Evolutionary conservation across 2,797 vertebrate species (phyloP).

Genomic region (Gallinago nigripennis): DNA sequence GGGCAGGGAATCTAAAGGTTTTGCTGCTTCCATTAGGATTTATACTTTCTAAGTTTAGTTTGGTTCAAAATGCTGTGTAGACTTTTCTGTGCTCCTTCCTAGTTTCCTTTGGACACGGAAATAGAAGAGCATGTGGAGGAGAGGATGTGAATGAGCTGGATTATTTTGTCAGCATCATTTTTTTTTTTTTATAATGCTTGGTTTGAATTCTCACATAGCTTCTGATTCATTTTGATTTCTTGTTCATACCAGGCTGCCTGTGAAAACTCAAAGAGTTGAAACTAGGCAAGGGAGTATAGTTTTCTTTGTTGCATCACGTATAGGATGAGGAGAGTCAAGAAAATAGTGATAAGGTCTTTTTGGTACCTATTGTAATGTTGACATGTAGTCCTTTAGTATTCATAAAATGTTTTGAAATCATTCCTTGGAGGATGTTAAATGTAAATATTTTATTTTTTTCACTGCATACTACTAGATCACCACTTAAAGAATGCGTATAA

Average conservation of each 20-base stretch:
- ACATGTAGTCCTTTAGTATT: neutral
- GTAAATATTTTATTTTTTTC: neutral
- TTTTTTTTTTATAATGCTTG: neutral
- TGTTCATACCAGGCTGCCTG: conserved; percentile 19
- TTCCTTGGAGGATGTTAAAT: neutral
- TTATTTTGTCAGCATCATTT: conserved; percentile 8
- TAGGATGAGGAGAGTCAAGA: neutral
- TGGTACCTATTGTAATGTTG: neutral
- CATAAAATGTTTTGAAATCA: neutral
- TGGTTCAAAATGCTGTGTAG: neutral
- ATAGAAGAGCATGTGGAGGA: neutral
- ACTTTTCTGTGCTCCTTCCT: neutral
- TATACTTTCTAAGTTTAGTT: neutral
- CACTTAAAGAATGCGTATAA: neutral
- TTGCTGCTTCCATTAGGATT: neutral
- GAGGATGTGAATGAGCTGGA: conserved; percentile 23
- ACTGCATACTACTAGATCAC: neutral
- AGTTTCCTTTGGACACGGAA: conserved; percentile 5
- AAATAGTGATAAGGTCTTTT: neutral
- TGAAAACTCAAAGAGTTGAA: conserved; percentile 24
- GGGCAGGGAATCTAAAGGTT: neutral
- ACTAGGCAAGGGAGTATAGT: neutral
- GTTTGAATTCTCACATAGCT: conserved; percentile 24
- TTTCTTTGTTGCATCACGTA: neutral
- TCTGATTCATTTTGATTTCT: conserved; percentile 12